Base-by-base conservation (phyloP, 2,113 vertebrate species). In the Phycodurus eques region DNA sequence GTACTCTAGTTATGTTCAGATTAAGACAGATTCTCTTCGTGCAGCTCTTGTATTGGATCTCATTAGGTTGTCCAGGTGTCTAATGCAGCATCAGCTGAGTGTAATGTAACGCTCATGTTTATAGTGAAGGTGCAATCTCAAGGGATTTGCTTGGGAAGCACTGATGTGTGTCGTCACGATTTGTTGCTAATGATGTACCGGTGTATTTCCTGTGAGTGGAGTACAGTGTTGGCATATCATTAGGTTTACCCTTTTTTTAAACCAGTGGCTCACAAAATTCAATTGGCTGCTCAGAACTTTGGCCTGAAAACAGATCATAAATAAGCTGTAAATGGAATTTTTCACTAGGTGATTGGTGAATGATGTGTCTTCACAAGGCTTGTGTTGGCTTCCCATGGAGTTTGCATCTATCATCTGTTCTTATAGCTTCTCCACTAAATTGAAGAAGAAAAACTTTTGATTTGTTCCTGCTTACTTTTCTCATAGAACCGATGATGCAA, bases 301-400 rank as follows among this genome's bases (percentile, higher is more conserved):
- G 68, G 17, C 53, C 65, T 70, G 70, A 80, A 73, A 72, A 43
- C 65, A 22, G n/a, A 75, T 83, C 56, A 70, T 31, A 67, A 49
- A 60, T n/a, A 31, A 44, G 47, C 68, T 76, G 72, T 74, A 80
- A 83, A 84, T 72, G 74, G 61, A 72, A 70, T 60, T 44, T 17
- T 68, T 53, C 74, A 77, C 67, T 42, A 31, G 63, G 68, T 65
- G 60, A 64, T 62, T 73, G 46, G 67, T 80, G 68, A 77, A 68
- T 79, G 62, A 73, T 82, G 75, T 80, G 53, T 64, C 67, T 84
- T 79, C 57, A 67, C 71, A 72, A 73, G 80, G 70, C 70, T 75
- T 76, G 75, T 73, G 71, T 72, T 77, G 67, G 63, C 33, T 74
- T 78, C 70, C 65, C 78, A 56, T 49, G 64, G 70, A 77, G 73